Base-by-base conservation (phyloP, 2,888 invertebrate species). In the Stenolophus ochropezus region DNA sequence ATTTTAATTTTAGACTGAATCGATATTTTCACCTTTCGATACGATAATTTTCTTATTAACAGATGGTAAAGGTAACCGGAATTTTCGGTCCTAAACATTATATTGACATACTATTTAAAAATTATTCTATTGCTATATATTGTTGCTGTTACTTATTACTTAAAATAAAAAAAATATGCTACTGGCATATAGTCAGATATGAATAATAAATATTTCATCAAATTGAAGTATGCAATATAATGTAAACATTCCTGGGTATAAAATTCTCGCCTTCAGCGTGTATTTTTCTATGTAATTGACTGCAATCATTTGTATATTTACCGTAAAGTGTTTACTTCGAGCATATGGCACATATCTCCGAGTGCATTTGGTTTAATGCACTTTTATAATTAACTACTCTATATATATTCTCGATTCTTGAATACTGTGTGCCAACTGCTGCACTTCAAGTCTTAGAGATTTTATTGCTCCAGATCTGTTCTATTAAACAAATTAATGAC, bases 301-400 rank as follows among this genome's bases (percentile, higher is more conserved):
- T 42, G 33, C 11, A 42, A 42, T 42, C 33, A 8, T 8, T 42
- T 11, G 33, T 42, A 42, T 42, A 42, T 42, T 42, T 42, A 8
- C 33, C 11, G 6, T 3, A 11, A 42, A 42, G 4, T 42, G 11
- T 42, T 42, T 42, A 42, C 33, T 6, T 11, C 8, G 6, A 42
- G 33, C 33, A 42, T 42, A 42, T 42, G 33, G 33, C 33, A 42
- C 33, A 42, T 42, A 42, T 42, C 4, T 61, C n/a, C 14, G 61
- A 61, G 61, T 61, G 61, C 61, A 61, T 61, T 61, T 25, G 16
- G 14, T 61, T 61, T 61, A 61, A 25, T 27, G 23, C 61, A 61
- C 61, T 61, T 42, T 61, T 61, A 61, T 61, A 61, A 25, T 61
- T 61, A 61, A 23, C 61, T 61, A 25, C 14, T 25, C 61, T 61